A percentile compares a stretch with the other conserved stretches of the same genome.
phyloP scores from a whole-genome alignment of 2,888 invertebrate species.

The Arge pagana region DNA sequence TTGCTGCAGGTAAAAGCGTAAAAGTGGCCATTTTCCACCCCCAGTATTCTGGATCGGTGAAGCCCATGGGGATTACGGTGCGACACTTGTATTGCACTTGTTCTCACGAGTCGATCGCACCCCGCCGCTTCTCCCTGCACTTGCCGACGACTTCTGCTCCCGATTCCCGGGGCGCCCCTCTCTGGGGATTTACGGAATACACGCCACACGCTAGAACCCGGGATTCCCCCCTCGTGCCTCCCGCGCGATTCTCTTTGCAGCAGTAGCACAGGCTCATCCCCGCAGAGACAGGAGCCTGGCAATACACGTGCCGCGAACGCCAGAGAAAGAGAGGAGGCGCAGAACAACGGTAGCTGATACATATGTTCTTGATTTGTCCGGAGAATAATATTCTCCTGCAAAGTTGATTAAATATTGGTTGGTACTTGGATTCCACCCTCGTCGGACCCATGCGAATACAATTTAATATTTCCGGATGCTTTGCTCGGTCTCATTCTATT shows the following conservation, averaged over 20 bases:
- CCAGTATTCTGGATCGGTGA: too few relatives aligned
- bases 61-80: constrained; percentile 35
- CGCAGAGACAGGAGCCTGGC: constrained; percentile 25
- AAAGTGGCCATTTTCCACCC: background rate
- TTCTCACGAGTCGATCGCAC: constrained; percentile 45
- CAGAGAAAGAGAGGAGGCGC: constrained; percentile 27
- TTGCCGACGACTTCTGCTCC: background rate
- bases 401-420: constrained; percentile 57
- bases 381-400: constrained; percentile 53
- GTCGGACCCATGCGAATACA: constrained; percentile 36
- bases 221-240: constrained; percentile 11
- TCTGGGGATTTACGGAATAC: constrained; percentile 39
- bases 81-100: constrained; percentile 52
- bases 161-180: constrained; percentile 26
- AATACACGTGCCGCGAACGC: constrained; percentile 30
- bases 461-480: constrained; percentile 39
- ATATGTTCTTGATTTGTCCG: constrained; percentile 56
- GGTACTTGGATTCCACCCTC: constrained; percentile 35
- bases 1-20: constrained; percentile 3
- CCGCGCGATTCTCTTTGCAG: constrained; percentile 8
- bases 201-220: constrained; percentile 13
- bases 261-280: constrained; percentile 20
- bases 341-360: constrained; percentile 41
- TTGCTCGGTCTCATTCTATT: too few relatives aligned
- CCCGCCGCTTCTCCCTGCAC: constrained; percentile 5